phyloP scores from a whole-genome alignment of 2,888 invertebrate genomes.

The Euplagia quadripunctaria region DNA sequence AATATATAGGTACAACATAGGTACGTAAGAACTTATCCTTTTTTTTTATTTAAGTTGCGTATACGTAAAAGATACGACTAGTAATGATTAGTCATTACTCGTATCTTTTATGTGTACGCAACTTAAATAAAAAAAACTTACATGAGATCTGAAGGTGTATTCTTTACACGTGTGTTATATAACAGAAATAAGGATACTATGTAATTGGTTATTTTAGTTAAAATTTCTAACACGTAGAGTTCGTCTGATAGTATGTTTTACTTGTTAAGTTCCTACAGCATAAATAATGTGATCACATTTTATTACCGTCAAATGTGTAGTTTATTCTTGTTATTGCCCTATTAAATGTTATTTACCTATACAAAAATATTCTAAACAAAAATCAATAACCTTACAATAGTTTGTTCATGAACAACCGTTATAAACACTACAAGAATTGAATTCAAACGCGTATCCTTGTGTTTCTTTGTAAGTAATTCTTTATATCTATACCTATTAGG shows the following conservation, averaged over 20 bases:
- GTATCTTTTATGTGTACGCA: not conserved
- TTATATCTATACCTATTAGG: too few species aligned
- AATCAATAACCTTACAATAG: not conserved
- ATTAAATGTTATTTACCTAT: not conserved
- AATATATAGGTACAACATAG: not conserved
- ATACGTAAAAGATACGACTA: too few species aligned
- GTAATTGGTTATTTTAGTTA: not conserved
- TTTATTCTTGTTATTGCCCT: constrained; percentile 2
- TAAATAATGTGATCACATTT: constrained; percentile 17
- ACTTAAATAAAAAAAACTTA: not conserved
- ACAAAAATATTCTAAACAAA: not conserved
- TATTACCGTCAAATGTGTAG: constrained; percentile 11
- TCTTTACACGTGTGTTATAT: constrained; percentile 1
- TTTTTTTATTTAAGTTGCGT: too few species aligned
- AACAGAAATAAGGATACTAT: not conserved
- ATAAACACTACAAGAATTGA: not conserved
- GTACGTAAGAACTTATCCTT: not conserved
- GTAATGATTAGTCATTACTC: not conserved
- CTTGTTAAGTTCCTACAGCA: constrained; percentile 9
- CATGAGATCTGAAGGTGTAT: not conserved
- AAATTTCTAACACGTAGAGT: constrained; percentile 18
- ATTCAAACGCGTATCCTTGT: not conserved
- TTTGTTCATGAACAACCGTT: not conserved
- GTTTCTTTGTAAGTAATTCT: not conserved
- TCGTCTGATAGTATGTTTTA: constrained; percentile 5